Evolutionary conservation across 2,113 vertebrate species (phyloP).

Genomic region (Perognathus longimembris): DNA sequence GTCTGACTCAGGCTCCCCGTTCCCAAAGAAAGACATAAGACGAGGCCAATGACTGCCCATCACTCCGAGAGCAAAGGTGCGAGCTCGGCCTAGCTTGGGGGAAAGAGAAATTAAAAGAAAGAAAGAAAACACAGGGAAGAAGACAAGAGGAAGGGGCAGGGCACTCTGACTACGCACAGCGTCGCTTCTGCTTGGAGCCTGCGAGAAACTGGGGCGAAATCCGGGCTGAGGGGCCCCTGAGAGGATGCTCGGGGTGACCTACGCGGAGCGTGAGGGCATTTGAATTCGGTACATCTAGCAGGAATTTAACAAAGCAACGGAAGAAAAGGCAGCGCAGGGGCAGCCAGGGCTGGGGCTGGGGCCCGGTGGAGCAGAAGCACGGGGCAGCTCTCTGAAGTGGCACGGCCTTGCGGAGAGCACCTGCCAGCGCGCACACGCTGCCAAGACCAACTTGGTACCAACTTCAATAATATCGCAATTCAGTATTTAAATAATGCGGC

Average conservation of each 20-base stretch:
- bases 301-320: conserved; percentile 56
- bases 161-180: background rate
- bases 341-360: conserved; percentile 34
- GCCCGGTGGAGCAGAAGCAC: conserved; percentile 63
- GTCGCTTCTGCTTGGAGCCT: conserved; percentile 51
- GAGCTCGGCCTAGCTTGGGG: conserved; percentile 42
- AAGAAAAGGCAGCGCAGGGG: background rate
- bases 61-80: conserved; percentile 56
- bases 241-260: conserved; percentile 76
- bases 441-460: conserved; percentile 91
- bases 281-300: conserved; percentile 78
- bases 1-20: background rate
- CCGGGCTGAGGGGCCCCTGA: conserved; percentile 84
- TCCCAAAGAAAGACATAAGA: background rate
- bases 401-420: conserved; percentile 89
- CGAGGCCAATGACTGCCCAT: conserved; percentile 66
- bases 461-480: conserved; percentile 91
- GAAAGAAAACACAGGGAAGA: background rate
- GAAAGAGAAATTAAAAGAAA: background rate
- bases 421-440: conserved; percentile 89
- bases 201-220: conserved; percentile 80
- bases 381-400: conserved; percentile 88
- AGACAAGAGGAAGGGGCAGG: background rate
- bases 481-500: conserved; percentile 89
- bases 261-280: background rate